phyloP scores from a whole-genome alignment of 35 echinoderm and acorn worm genomes.

The Amphiura filiformis region DNA sequence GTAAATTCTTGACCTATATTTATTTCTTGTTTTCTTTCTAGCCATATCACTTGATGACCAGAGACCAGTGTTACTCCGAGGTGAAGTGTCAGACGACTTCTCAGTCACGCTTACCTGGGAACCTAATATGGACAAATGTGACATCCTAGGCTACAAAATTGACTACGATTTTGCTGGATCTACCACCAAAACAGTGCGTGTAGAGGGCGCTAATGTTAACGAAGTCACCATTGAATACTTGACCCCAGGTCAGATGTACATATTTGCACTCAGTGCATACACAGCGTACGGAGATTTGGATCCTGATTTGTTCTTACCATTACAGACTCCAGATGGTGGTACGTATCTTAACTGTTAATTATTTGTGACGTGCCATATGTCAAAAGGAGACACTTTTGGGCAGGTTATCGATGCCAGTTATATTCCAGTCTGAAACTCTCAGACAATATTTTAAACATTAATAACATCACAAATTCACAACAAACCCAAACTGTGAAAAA shows the following conservation, averaged over 20 bases:
- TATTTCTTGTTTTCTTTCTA: constrained; percentile 3
- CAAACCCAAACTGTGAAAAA: too few relatives aligned
- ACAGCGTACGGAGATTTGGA: neutral
- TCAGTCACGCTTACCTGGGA: constrained; percentile 30
- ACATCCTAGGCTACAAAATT: constrained; percentile 64
- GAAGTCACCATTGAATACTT: constrained; percentile 28
- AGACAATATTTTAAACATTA: too few relatives aligned
- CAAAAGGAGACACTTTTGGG: too few relatives aligned
- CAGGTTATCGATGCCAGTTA: too few relatives aligned
- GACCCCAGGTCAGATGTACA: neutral
- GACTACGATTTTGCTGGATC: neutral
- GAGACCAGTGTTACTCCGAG: constrained; percentile 26
- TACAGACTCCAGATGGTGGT: neutral
- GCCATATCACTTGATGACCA: constrained; percentile 23
- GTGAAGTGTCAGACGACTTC: neutral
- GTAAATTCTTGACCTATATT: too few relatives aligned
- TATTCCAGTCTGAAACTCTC: too few relatives aligned
- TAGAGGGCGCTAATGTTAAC: neutral
- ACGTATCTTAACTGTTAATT: too few relatives aligned
- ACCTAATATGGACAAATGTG: constrained; percentile 33
- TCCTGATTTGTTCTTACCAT: neutral
- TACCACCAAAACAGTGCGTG: neutral
- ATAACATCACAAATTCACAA: too few relatives aligned
- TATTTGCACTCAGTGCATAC: neutral
- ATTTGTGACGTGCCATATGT: too few relatives aligned